These are phyloP conservation scores for Drosophila mimica DNA, from an alignment of 2,888 invertebrate species.

Conservation along the genomic window DNA sequence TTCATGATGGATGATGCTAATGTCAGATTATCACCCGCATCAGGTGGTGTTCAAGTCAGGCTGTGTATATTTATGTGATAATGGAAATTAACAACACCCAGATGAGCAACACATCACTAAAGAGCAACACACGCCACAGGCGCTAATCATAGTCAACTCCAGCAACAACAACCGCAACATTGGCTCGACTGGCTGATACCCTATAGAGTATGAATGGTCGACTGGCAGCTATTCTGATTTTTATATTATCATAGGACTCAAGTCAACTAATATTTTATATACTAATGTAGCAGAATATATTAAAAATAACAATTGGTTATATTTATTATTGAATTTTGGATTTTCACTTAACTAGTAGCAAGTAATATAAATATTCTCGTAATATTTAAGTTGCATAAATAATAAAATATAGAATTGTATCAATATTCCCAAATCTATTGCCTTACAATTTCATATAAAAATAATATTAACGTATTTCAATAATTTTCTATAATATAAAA, in stretches of 20 bases:
- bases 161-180: constrained; percentile 7
- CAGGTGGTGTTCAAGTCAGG: constrained; percentile 46
- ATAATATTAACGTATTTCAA: not conserved
- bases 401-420: not conserved
- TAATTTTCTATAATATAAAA: not conserved
- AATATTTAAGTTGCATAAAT: not conserved
- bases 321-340: not conserved
- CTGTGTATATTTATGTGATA: constrained; percentile 43
- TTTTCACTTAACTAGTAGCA: not conserved
- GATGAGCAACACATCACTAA: constrained; percentile 49
- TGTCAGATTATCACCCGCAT: constrained; percentile 43
- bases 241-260: not conserved
- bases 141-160: constrained; percentile 12
- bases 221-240: not conserved
- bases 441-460: not conserved
- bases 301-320: not conserved
- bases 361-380: not conserved
- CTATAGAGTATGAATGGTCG: constrained; percentile 12
- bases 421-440: not conserved
- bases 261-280: not conserved
- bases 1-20: constrained; percentile 68
- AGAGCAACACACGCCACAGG: constrained; percentile 59
- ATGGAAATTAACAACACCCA: constrained; percentile 67
- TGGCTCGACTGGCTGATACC: constrained; percentile 6
- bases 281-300: not conserved